Base-by-base conservation (phyloP, 2,113 vertebrate genomes). In the Misgurnus mizolepis region DNA sequence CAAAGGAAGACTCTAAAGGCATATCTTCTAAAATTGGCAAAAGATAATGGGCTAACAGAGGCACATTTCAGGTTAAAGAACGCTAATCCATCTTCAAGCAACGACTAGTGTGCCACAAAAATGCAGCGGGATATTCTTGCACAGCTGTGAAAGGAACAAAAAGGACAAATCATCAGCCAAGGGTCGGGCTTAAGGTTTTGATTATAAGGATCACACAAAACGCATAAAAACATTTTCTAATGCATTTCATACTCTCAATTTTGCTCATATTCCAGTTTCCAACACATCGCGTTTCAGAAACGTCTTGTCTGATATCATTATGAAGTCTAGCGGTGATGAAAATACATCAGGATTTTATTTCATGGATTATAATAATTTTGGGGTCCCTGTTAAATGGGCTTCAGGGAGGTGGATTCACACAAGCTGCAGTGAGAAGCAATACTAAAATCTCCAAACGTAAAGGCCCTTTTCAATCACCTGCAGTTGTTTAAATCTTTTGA, bases 401-500 rank as follows among this genome's bases (percentile, higher is more conserved):
- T 65, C 69, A 22, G 78, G 70, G 40, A 53, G 22, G 68, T 15
- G 47, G 69, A 73, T 53, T 61, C 78, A 65, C 67, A 64, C 22
- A 22, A 18, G 55, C 67, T 79, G 45, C 56, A 70, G 41, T 56
- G 69, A 66, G 58, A 65, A 65, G 40, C 60, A 14, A n/a, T 41
- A n/a, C 78, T 56, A 17, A 65, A 65, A 58, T 73, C 9, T 80
- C 92, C 89, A 83, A 89, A 94, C 90, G 90, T 94, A 91, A 94
- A 93, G 92, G 91, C 89, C 88, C 90, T 93, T 88, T 88, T 84
- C 88, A 88, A 90, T 89, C 87, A 90, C 91, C 93, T 87, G 91
- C 94, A 93, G 93, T 95, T 91, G 93, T 93, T 96, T 95, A 95
- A 92, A 88, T 94, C 93, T 94, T 95, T 94, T 96, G 96, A 97